Percentiles rank a stretch among this genome's conserved stretches.
These are phyloP conservation scores for Montipora capitata DNA, from an alignment of 92 coral and sea anemone species.

Conservation along the genomic window DNA sequence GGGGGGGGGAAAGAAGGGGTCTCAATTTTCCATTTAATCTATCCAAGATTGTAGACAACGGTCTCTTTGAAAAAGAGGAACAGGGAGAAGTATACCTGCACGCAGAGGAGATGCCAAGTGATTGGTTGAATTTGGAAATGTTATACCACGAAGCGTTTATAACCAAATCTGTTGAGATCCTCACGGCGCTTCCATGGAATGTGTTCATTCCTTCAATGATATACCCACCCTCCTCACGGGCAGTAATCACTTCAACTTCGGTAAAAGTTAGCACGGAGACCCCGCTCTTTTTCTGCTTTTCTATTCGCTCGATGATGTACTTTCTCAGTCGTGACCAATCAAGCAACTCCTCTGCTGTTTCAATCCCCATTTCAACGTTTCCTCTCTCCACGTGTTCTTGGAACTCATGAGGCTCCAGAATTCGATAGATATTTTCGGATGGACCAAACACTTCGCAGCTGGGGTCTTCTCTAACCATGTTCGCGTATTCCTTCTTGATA, in stretches of 20 bases:
- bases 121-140: conserved; percentile 70
- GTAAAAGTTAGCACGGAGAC: conserved; percentile 34
- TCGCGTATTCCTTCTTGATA: conserved; percentile 71
- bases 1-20: too few species aligned
- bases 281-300: neutral
- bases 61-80: neutral
- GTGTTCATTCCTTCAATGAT: neutral
- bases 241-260: conserved; percentile 41
- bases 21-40: too few species aligned
- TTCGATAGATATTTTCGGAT: conserved; percentile 71
- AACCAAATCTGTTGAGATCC: conserved; percentile 23
- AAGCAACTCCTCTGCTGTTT: conserved; percentile 77
- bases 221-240: conserved; percentile 19
- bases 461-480: conserved; percentile 62
- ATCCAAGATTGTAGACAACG: too few species aligned
- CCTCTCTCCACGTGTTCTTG: conserved; percentile 46
- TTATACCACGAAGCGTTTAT: conserved; percentile 82
- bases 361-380: conserved; percentile 73
- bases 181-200: neutral
- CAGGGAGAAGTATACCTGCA: neutral
- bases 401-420: conserved; percentile 65
- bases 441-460: conserved; percentile 75
- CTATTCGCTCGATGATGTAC: conserved; percentile 37
- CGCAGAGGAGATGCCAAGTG: conserved; percentile 47
- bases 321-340: conserved; percentile 69